Evolutionary conservation across 2,113 vertebrate species (phyloP).

Genomic region (Bubo scandiacus): DNA sequence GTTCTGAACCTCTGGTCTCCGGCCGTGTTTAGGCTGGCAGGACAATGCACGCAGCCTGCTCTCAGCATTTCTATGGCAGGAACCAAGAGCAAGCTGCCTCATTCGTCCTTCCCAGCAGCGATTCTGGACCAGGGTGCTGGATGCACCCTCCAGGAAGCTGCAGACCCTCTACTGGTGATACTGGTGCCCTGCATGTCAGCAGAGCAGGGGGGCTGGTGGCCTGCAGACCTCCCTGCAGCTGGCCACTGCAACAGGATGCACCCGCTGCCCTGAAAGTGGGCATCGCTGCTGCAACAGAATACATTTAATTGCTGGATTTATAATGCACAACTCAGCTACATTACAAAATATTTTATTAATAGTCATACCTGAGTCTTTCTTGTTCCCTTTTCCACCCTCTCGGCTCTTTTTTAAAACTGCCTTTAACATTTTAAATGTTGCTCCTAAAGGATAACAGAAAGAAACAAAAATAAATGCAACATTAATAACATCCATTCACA

Average conservation of each 20-base stretch:
- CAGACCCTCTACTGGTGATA: background rate
- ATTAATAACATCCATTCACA: background rate
- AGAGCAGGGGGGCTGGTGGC: fast-evolving
- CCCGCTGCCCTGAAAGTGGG: fast-evolving
- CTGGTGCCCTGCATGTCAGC: background rate
- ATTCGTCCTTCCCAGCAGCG: fast-evolving
- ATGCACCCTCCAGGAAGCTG: fast-evolving
- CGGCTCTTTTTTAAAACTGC: constrained; percentile 96
- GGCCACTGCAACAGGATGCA: background rate
- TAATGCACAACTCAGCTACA: background rate
- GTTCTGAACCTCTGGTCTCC: background rate
- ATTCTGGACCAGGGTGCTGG: fast-evolving
- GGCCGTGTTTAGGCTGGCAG: fast-evolving
- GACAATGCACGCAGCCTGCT: background rate
- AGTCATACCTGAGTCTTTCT: constrained; percentile 90
- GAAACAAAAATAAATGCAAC: constrained; percentile 2
- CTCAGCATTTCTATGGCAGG: background rate
- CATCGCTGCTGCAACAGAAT: background rate
- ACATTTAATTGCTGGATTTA: background rate
- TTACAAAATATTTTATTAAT: background rate
- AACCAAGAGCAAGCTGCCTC: background rate
- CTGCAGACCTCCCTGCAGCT: background rate
- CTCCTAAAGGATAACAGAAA: constrained; percentile 44
- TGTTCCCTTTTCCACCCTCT: constrained; percentile 90
- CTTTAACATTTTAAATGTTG: constrained; percentile 87